phyloP scores from a whole-genome alignment of 1,140 invertebrate genomes.

The Aphaenogaster floridana region DNA sequence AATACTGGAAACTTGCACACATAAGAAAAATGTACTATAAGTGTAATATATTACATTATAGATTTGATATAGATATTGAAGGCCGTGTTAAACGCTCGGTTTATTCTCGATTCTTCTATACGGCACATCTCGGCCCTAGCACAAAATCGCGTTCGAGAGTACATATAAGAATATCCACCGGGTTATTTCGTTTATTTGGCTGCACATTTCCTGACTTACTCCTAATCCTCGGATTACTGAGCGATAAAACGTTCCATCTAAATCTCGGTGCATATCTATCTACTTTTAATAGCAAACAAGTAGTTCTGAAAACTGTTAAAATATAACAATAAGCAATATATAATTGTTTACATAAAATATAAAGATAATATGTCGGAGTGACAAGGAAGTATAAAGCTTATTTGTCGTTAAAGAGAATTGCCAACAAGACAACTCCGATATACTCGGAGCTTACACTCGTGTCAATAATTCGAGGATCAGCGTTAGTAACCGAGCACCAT shows the following conservation, averaged over 20 bases:
- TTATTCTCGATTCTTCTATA: conserved; percentile 14
- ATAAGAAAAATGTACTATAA: not conserved
- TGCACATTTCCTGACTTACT: conserved; percentile 40
- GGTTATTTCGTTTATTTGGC: conserved; percentile 47
- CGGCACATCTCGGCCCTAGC: not conserved
- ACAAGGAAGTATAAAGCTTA: not conserved
- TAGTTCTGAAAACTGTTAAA: not conserved
- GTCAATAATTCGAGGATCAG: conserved; percentile 66
- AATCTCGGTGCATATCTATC: not conserved
- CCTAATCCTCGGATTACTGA: conserved; percentile 23
- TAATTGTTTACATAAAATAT: conserved; percentile 12
- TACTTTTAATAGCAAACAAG: not conserved
- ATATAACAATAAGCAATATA: not conserved
- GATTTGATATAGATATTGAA: not conserved
- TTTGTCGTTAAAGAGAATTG: not conserved
- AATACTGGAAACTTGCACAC: not conserved
- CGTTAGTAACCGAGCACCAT: conserved; percentile 79
- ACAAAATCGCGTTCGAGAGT: conserved; percentile 11
- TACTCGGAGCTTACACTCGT: not conserved
- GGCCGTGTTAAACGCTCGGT: not conserved
- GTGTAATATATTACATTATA: not conserved
- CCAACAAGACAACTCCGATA: conserved; percentile 20
- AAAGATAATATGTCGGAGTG: not conserved
- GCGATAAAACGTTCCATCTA: not conserved
- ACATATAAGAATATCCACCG: conserved; percentile 51